phyloP scores from a whole-genome alignment of 2,113 vertebrate species.

The Cyprinus carpio region DNA sequence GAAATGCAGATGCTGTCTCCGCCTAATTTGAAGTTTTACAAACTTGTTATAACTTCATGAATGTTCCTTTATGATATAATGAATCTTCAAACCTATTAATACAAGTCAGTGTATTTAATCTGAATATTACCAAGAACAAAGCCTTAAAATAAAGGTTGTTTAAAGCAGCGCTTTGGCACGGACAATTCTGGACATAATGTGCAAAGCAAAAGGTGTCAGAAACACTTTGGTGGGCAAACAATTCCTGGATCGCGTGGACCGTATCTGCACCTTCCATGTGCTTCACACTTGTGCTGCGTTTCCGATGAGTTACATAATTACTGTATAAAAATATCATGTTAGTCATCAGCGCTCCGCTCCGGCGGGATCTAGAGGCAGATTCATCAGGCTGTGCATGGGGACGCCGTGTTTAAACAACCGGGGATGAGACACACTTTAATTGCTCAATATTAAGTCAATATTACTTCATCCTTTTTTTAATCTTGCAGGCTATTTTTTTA shows the following conservation, averaged over 20 bases:
- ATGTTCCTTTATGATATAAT: not conserved
- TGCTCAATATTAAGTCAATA: constrained; percentile 46
- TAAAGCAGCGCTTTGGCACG: constrained; percentile 58
- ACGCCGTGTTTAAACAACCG: constrained; percentile 41
- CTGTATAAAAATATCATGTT: constrained; percentile 66
- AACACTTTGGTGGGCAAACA: constrained; percentile 63
- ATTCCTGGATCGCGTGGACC: constrained; percentile 57
- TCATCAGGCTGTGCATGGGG: constrained; percentile 44
- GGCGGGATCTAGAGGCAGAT: constrained; percentile 53
- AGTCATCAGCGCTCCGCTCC: constrained; percentile 58
- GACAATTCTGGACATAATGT: constrained; percentile 60
- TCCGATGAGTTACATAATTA: constrained; percentile 67
- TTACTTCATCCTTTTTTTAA: not conserved
- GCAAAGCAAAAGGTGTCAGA: constrained; percentile 63
- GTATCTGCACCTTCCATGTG: constrained; percentile 61
- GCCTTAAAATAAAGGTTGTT: constrained; percentile 41
- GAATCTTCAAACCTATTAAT: not conserved
- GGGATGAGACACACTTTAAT: constrained; percentile 43
- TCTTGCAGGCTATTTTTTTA: not conserved
- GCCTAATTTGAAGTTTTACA: not conserved
- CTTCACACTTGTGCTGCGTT: constrained; percentile 65
- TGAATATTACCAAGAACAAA: constrained; percentile 32
- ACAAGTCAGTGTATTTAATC: not conserved
- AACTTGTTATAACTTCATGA: not conserved
- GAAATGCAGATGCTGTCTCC: not conserved